phyloP scores from a whole-genome alignment of 2,113 vertebrate species.

The human (Homo sapiens) region GRCh38 chr2:156343001-156343500 shows the following conservation, averaged over 20 bases:
- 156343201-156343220: neutral
- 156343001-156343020: neutral
- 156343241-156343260: neutral
- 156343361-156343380: neutral
- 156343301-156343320: neutral
- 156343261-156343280: neutral
- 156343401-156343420: neutral
- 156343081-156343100: neutral
- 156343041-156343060: neutral
- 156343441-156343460: neutral
- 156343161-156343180: neutral
- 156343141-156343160: neutral
- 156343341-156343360: neutral
- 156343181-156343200: conserved; percentile 5
- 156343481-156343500: neutral
- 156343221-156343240: neutral
- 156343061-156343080: too few relatives aligned
- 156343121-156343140: neutral
- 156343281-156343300: neutral
- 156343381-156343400: neutral
- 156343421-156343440: neutral
- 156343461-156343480: neutral
- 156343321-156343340: neutral
- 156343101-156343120: neutral
- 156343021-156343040: neutral